Conservation (phyloP, 1,140 invertebrate genomes). For the Pseudomyrmex sp. region DNA sequence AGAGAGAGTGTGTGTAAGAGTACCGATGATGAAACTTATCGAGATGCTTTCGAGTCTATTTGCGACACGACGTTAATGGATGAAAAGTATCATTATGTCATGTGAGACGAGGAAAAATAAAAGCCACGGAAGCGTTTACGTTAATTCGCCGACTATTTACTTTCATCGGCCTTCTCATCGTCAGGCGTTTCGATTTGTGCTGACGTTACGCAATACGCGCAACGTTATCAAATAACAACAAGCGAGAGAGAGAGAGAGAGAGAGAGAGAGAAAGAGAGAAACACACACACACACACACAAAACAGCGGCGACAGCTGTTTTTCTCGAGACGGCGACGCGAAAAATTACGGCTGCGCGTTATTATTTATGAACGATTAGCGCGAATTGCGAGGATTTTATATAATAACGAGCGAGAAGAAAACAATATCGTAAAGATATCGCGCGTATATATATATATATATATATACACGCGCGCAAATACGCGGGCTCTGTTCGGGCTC, state of each 20-base stretch:
- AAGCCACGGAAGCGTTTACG: too few species aligned
- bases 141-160: too few species aligned
- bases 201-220: too few species aligned
- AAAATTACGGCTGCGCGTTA: neutral
- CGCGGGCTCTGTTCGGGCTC: conserved; percentile 54
- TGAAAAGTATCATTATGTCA: neutral
- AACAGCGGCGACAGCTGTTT: neutral
- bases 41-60: too few species aligned
- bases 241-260: too few species aligned
- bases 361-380: neutral
- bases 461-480: conserved; percentile 33
- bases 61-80: neutral
- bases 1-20: neutral
- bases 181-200: too few species aligned
- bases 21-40: too few species aligned
- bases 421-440: conserved; percentile 25
- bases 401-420: conserved; percentile 1
- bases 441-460: neutral
- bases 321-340: neutral
- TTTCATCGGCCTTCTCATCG: too few species aligned
- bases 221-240: too few species aligned
- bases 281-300: neutral
- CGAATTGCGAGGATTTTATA: neutral
- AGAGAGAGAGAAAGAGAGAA: too few species aligned
- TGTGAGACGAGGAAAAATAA: too few species aligned